Evolutionary conservation across 2,113 vertebrate genomes (phyloP).

Genomic region (Trogon melanurus): DNA sequence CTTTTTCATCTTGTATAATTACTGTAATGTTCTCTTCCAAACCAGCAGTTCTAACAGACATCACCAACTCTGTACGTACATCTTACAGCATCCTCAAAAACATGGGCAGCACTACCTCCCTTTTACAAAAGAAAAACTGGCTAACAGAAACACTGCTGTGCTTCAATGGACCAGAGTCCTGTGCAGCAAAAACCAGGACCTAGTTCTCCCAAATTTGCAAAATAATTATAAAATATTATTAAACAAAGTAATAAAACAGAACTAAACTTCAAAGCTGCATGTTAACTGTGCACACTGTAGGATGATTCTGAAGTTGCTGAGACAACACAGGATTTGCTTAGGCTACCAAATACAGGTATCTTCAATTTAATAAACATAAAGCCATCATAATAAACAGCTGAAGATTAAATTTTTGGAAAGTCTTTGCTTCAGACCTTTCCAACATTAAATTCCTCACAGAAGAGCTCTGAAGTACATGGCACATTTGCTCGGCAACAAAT

Average conservation of each 20-base stretch:
- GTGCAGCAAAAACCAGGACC: neutral
- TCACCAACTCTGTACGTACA: fast-evolving
- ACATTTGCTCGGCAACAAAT: neutral
- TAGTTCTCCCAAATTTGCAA: neutral
- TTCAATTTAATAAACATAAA: neutral
- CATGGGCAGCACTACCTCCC: neutral
- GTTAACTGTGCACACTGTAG: neutral
- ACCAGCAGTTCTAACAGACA: neutral
- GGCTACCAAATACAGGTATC: neutral
- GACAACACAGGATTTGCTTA: neutral
- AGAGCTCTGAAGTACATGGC: neutral
- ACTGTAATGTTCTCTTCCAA: neutral
- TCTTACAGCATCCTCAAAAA: neutral
- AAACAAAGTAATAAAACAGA: neutral
- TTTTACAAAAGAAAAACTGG: neutral
- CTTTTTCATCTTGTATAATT: neutral
- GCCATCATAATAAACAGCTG: neutral
- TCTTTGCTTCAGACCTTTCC: neutral
- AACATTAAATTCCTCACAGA: neutral
- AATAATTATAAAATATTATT: neutral
- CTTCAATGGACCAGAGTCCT: neutral
- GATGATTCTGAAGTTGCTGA: neutral
- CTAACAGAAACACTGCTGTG: neutral
- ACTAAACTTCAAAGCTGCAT: neutral
- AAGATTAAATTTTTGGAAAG: neutral